Base-by-base conservation (phyloP, 2,797 vertebrate genomes). In the Eupleurogrammus muticus region DNA sequence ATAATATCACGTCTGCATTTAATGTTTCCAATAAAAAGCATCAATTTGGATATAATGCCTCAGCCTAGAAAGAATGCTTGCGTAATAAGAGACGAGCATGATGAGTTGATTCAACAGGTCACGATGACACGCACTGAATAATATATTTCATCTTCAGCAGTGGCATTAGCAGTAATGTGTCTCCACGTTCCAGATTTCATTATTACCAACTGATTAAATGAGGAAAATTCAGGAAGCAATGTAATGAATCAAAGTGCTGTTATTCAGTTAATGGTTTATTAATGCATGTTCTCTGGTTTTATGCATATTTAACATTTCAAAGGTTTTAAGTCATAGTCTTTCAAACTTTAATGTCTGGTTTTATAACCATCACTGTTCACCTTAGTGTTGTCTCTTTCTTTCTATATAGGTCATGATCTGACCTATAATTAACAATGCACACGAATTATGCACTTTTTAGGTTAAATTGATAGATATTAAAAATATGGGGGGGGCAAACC, bases 251-350 rank as follows among this genome's bases (percentile, higher is more conserved):
- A 84, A 75, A 73, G 66, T 51, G 9, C 17, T 40, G 24, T 70
- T 64, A 53, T 65, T 9, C 70, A 70, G 50, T 66, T 63, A 77
- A 69, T 86, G 67, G 36, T 62, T 77, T 82, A 69, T 75, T 77
- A 74, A 83, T 72, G 71, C 66, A 38, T 23, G 70, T 68, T 60
- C 61, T 44, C 32, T 0, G 4, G 24, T 46, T 77, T 67, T 66
- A 65, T 60, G 54, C 28, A 46, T 68, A 51, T 81, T 76, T 74
- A 77, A 76, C 59, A 68, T 75, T 79, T 72, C 68, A 75, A 71
- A 77, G 73, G 42, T 53, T 74, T 67, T 79, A 38, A 35, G 28
- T 75, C 2, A 4, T 5, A 36, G 57, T 51, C 12, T 57, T 61
- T 65, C 42, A 42, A 38, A 32, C 34, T 62, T 71, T 47, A 66